Evolutionary conservation across 92 coral and sea anemone species (phyloP).

Genomic region (Zoanthus sansibaricus): DNA sequence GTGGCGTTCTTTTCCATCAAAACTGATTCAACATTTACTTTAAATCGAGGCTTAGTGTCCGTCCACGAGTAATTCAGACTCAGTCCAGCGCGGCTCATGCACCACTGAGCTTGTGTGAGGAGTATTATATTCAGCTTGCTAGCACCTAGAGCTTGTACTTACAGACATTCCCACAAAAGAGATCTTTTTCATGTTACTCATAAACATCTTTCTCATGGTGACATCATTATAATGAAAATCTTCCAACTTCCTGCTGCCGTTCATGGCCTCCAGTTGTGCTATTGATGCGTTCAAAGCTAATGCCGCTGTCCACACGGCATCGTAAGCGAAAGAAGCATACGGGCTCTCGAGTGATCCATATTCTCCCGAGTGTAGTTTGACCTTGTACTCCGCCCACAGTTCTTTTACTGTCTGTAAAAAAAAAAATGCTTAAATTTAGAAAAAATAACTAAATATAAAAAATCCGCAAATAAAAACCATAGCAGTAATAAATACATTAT

Average conservation of each 20-base stretch:
- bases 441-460: no score
- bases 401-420: constrained; percentile 63
- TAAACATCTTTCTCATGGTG: constrained; percentile 70
- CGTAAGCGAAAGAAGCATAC: constrained; percentile 84
- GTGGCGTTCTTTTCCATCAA: no score
- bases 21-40: no score
- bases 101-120: no score
- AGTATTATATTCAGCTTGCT: no score
- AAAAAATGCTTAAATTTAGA: background rate
- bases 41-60: no score
- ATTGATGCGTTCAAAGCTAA: constrained; percentile 71
- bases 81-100: no score
- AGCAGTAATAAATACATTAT: no score
- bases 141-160: constrained; percentile 22
- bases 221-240: constrained; percentile 75
- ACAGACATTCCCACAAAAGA: constrained; percentile 85
- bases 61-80: no score
- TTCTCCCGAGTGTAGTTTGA: constrained; percentile 32
- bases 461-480: no score
- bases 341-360: constrained; percentile 44
- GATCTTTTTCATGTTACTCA: constrained; percentile 56
- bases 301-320: constrained; percentile 83
- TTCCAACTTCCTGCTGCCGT: constrained; percentile 68
- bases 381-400: constrained; percentile 53
- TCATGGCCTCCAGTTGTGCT: constrained; percentile 51